These are phyloP conservation scores for Tanytarsus gracilentus DNA, from an alignment of 2,888 invertebrate species.

Conservation along the genomic window DNA sequence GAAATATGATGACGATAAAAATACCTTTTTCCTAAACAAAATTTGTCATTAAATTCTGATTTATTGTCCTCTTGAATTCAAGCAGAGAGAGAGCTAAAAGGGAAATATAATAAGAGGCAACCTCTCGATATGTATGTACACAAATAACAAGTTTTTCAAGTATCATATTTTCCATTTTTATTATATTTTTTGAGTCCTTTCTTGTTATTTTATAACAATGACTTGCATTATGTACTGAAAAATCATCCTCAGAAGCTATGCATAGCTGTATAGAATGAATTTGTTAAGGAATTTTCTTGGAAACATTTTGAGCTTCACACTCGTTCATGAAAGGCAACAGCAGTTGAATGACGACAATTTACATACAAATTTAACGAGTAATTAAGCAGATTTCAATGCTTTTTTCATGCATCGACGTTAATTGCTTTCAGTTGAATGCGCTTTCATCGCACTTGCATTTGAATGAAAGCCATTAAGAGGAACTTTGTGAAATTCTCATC, in stretches of 20 bases:
- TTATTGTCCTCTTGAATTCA: conserved; percentile 25
- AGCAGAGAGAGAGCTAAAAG: no score
- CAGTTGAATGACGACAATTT: neutral
- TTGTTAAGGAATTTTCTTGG: no score
- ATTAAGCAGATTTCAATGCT: conserved; percentile 13
- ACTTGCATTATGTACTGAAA: no score
- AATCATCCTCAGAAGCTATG: no score
- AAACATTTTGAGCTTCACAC: no score
- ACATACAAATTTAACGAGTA: conserved; percentile 20
- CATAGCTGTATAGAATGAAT: no score
- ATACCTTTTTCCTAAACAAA: neutral
- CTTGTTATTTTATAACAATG: neutral
- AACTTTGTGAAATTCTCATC: no score
- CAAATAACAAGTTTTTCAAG: no score
- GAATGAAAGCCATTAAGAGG: conserved; percentile 1
- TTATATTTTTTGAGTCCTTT: neutral
- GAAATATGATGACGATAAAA: neutral
- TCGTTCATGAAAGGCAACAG: neutral
- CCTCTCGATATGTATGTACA: no score
- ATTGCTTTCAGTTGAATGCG: conserved; percentile 22
- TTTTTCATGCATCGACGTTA: conserved; percentile 13
- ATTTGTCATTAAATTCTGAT: conserved; percentile 26
- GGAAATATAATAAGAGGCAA: no score
- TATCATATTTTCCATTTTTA: neutral
- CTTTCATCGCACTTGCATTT: neutral